Conservation (phyloP, 2,888 invertebrate genomes). For the Aricia artaxerxes region DNA sequence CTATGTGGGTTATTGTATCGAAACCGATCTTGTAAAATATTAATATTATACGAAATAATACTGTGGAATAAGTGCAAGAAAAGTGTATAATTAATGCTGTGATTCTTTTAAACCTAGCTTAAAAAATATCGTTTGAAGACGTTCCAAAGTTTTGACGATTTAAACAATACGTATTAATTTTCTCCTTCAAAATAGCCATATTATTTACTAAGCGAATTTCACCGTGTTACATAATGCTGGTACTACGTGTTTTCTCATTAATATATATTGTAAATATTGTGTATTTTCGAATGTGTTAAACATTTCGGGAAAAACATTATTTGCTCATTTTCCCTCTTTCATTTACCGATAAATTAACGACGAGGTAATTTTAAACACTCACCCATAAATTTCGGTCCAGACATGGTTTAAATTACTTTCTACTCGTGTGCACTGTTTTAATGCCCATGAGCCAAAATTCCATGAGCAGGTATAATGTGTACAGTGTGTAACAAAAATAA, state of each 20-base stretch:
- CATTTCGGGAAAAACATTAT: slow-evolving; percentile 1
- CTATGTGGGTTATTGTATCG: too few species aligned
- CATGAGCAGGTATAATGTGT: too few species aligned
- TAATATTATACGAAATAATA: too few species aligned
- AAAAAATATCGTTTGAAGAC: too few species aligned
- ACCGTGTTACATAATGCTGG: neutral
- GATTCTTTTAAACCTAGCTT: too few species aligned
- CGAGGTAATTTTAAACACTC: neutral
- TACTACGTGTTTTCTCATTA: neutral
- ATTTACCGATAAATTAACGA: neutral
- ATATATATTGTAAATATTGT: neutral
- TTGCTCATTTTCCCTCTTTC: neutral
- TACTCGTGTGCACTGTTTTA: neutral
- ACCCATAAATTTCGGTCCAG: neutral
- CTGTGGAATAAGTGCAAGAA: too few species aligned
- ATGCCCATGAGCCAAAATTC: neutral
- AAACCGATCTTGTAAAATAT: too few species aligned
- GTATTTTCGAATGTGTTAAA: neutral
- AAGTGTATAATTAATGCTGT: too few species aligned
- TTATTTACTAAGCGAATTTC: neutral
- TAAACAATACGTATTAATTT: too few species aligned
- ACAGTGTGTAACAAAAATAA: too few species aligned
- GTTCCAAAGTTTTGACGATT: too few species aligned
- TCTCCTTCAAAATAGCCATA: neutral
- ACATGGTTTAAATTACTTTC: neutral